These are phyloP conservation scores for Exephanes ischioxanthus DNA, from an alignment of 2,888 invertebrate species.

Conservation along the genomic window DNA sequence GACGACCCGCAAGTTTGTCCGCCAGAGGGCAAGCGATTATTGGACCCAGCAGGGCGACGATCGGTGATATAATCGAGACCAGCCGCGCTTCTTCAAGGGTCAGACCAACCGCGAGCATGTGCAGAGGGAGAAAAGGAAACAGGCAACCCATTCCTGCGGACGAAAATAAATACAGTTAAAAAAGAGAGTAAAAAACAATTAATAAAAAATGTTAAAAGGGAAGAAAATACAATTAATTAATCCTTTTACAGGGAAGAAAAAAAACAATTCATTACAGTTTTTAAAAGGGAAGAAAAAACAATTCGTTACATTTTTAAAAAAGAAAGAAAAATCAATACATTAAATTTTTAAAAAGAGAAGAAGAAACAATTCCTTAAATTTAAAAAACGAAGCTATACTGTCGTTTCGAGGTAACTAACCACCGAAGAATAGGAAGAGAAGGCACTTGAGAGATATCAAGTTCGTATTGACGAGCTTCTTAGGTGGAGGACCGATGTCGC, in stretches of 20 bases:
- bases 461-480: slow-evolving; percentile 88
- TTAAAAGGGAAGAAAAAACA: no score
- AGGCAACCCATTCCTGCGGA: slow-evolving; percentile 92
- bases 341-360: neutral
- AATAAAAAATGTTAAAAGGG: neutral
- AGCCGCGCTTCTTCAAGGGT: slow-evolving; percentile 91
- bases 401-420: slow-evolving; percentile 86
- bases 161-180: neutral
- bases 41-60: slow-evolving; percentile 92
- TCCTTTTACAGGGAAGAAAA: no score
- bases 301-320: neutral
- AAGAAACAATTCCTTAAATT: neutral
- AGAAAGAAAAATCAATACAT: neutral
- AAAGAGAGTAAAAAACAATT: neutral
- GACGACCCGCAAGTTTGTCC: slow-evolving; percentile 88
- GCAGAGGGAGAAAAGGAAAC: slow-evolving; percentile 92
- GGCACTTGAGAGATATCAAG: slow-evolving; percentile 92
- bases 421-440: slow-evolving; percentile 93
- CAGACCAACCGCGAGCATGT: slow-evolving; percentile 91
- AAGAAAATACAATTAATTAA: neutral
- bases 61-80: slow-evolving; percentile 92
- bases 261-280: no score
- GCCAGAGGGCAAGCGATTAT: slow-evolving; percentile 92
- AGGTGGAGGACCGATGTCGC: slow-evolving; percentile 66
- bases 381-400: neutral